phyloP scores from a whole-genome alignment of 2,888 invertebrate species.

The Agrilus mali region DNA sequence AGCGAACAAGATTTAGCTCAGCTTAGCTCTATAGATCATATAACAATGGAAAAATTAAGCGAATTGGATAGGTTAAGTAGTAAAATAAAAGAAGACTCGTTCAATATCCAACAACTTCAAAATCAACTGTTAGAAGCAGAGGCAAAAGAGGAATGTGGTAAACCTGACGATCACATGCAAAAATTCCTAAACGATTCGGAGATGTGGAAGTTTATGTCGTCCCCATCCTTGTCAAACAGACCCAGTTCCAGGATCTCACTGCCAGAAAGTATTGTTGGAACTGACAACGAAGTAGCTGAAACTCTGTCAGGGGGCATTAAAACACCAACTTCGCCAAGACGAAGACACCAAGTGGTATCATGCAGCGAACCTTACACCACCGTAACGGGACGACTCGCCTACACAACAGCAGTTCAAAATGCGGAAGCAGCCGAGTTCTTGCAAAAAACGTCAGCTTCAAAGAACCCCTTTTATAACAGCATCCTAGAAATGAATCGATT shows the following conservation, averaged over 20 bases:
- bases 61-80: constrained; percentile 65
- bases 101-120: constrained; percentile 63
- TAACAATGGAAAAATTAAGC: constrained; percentile 64
- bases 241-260: constrained; percentile 51
- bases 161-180: constrained; percentile 56
- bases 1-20: constrained; percentile 69
- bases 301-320: constrained; percentile 40
- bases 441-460: constrained; percentile 22
- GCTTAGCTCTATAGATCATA: constrained; percentile 64
- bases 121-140: constrained; percentile 49
- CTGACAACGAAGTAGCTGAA: constrained; percentile 52
- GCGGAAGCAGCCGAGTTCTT: constrained; percentile 30
- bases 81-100: constrained; percentile 66
- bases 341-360: constrained; percentile 42
- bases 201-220: constrained; percentile 51
- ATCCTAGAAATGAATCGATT: constrained; percentile 36
- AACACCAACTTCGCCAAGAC: constrained; percentile 42
- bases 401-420: constrained; percentile 54
- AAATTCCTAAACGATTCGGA: constrained; percentile 48
- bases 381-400: constrained; percentile 50
- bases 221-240: constrained; percentile 36
- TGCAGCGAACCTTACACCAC: constrained; percentile 51
- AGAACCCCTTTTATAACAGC: constrained; percentile 31
- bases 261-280: constrained; percentile 44
- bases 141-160: constrained; percentile 49